These are phyloP conservation scores for Tetanocera ferruginea DNA, from an alignment of 2,888 invertebrate genomes.

Conservation along the genomic window DNA sequence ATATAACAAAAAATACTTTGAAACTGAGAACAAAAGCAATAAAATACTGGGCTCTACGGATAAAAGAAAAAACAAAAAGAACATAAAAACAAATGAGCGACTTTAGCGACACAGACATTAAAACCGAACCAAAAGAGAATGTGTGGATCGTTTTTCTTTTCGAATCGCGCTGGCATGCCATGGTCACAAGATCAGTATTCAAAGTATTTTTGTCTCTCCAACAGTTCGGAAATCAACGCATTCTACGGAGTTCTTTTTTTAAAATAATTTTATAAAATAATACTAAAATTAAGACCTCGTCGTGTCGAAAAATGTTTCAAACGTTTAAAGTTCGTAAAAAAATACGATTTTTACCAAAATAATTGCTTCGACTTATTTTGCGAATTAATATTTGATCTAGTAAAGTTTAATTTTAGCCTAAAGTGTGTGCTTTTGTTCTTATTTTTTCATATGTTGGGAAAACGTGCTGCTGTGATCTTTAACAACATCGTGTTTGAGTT, in stretches of 20 bases:
- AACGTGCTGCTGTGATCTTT: not conserved
- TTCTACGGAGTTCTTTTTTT: not conserved
- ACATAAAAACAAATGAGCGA: not conserved
- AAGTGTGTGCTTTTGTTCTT: not conserved
- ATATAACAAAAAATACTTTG: not conserved
- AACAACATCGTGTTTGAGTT: not conserved
- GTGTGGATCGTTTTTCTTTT: not conserved
- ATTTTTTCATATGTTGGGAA: not conserved
- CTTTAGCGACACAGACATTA: not conserved
- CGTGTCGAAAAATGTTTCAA: constrained; percentile 41
- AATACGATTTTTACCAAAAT: constrained; percentile 2
- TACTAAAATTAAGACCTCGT: not conserved
- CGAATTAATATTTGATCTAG: not conserved
- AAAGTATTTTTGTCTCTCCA: not conserved
- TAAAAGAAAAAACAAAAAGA: no score
- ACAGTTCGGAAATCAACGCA: not conserved
- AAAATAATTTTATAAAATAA: not conserved
- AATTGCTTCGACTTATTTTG: constrained; percentile 1
- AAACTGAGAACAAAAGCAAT: not conserved
- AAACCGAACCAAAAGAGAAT: not conserved
- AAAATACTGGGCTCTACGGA: not conserved
- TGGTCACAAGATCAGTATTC: not conserved
- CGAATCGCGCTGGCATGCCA: not conserved
- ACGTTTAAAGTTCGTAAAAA: constrained; percentile 48
- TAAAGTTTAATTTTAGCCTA: not conserved